phyloP scores from a whole-genome alignment of 2,888 invertebrate genomes.

The Amiota minor region DNA sequence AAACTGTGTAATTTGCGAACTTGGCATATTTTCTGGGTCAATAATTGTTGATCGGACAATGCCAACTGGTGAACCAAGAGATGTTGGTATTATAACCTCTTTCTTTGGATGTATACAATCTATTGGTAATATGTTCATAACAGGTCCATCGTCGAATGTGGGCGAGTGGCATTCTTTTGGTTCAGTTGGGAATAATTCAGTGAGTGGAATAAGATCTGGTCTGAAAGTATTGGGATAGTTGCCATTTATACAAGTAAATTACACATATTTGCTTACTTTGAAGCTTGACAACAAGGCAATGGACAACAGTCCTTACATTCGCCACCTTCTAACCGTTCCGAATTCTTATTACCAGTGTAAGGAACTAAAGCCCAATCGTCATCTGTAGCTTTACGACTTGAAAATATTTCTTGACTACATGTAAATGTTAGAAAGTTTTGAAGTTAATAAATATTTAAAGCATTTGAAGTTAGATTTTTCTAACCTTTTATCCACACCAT shows the following conservation, averaged over 20 bases:
- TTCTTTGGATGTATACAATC: not conserved
- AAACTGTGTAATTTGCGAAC: conserved; percentile 53
- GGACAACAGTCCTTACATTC: too few relatives aligned
- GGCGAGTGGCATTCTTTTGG: not conserved
- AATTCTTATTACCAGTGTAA: too few relatives aligned
- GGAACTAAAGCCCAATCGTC: too few relatives aligned
- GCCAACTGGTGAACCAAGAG: conserved; percentile 42
- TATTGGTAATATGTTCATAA: not conserved
- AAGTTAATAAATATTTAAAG: too few relatives aligned
- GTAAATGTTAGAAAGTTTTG: too few relatives aligned
- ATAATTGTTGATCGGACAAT: conserved; percentile 47
- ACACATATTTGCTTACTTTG: not conserved
- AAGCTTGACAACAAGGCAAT: not conserved
- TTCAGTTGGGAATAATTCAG: not conserved
- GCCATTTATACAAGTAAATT: not conserved
- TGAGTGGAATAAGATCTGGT: not conserved
- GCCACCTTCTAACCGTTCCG: too few relatives aligned
- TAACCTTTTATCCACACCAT: too few relatives aligned
- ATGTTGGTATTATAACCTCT: not conserved
- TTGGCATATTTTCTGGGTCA: conserved; percentile 42
- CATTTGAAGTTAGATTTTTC: too few relatives aligned
- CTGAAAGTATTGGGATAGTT: not conserved
- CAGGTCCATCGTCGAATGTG: not conserved
- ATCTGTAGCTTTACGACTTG: too few relatives aligned
- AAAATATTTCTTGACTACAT: too few relatives aligned